Base-by-base conservation (phyloP, 2,888 invertebrate species). In the Cerastoderma edule region DNA sequence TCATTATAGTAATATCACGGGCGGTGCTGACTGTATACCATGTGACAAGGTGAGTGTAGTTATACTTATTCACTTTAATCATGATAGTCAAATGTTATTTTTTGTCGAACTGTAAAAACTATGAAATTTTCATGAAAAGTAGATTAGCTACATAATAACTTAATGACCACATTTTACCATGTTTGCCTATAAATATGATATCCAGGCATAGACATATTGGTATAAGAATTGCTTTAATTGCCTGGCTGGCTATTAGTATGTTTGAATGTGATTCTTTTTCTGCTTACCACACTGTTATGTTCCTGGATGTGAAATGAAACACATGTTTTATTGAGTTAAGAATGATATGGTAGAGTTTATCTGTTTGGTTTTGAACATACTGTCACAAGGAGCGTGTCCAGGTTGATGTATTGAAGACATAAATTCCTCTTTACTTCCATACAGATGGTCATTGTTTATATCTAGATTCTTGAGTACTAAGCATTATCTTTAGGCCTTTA, bases 1-100 rank as follows among this genome's bases (percentile, higher is more conserved):
- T 54, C 39, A 66, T 63, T 67, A 72, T 56, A 75, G 56, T 39
- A 79, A 79, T 65, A 69, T 72, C 24, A 75, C 75, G 0, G 79
- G 79, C 19, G 24, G 35, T 16, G 22, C 24, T 28, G 50, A 35
- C 27, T 79, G 79, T 46, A 35, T 57, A 39, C 63, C 69, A 50
- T 79, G 79, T 75, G 72, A 77, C 32, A 72, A 77, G 70, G 77
- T 76, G 24, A 35, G 39, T 6, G 50, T 50, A 54, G 13, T 6
- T 22, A 53, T 53, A 24, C 19, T 22, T 2, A 10, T 16, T 57
- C 13, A 0, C 1, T 30, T 10, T 24, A 22, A 8, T 32, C 28
- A 28, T 19, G 5, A 56, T 32, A 10, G 24, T n/a, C 19, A 19
- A 53, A 22, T 22, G n/a, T 53, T n/a, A 4, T 24, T 24, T 22